These are phyloP conservation scores for Epirrhoe tristata DNA, from an alignment of 2,888 invertebrate species.

Conservation along the genomic window DNA sequence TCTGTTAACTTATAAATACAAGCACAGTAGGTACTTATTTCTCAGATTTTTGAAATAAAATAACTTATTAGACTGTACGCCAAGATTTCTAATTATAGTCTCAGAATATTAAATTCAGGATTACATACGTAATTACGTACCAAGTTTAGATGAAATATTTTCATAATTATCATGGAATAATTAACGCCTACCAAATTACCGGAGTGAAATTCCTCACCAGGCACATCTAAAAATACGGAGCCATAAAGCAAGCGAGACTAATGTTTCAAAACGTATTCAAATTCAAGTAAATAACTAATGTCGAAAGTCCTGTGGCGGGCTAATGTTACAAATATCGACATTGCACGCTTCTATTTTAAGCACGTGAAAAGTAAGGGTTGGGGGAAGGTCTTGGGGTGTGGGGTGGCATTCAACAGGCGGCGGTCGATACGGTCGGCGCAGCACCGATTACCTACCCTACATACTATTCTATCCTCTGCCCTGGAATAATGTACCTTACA, in stretches of 20 bases:
- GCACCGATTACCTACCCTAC: constrained; percentile 64
- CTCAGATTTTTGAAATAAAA: no score
- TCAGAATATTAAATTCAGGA: no score
- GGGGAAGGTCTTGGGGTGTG: constrained; percentile 63
- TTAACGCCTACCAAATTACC: not conserved
- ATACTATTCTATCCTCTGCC: constrained; percentile 45
- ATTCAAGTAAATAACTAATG: constrained; percentile 52
- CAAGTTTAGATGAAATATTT: not conserved
- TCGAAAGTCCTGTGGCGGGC: constrained; percentile 69
- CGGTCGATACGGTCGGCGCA: constrained; percentile 81
- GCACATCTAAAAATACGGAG: constrained; percentile 10
- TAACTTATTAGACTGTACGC: no score
- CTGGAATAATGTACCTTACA: constrained; percentile 25
- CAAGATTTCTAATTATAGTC: no score
- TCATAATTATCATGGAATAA: constrained; percentile 5
- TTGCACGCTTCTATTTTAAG: constrained; percentile 82
- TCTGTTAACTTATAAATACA: no score
- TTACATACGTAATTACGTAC: no score
- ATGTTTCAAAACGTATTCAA: constrained; percentile 43
- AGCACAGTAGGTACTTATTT: no score
- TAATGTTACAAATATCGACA: constrained; percentile 83
- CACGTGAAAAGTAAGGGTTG: constrained; percentile 79
- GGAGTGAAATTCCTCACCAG: not conserved
- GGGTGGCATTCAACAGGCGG: constrained; percentile 83
- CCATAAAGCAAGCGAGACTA: constrained; percentile 7